A percentile compares a stretch with the other conserved stretches of the same genome.
Evolutionary conservation across 2,113 vertebrate genomes (phyloP).

Genomic region (Corythaeola cristata): DNA sequence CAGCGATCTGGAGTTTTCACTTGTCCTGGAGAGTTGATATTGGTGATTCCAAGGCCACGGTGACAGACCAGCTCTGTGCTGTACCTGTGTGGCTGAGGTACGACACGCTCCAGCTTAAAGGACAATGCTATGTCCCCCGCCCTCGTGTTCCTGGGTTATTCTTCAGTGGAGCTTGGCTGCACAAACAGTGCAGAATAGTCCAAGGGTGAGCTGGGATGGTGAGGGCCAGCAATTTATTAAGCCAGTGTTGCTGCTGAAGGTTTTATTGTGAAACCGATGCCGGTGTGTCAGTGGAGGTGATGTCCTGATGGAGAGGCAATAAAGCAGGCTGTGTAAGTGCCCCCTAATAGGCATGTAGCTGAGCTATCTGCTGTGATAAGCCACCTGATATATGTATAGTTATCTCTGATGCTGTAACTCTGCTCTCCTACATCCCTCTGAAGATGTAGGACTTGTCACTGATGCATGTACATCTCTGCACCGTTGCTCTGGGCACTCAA

Average conservation of each 20-base stretch:
- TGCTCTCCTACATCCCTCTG: background rate
- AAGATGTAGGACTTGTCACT: background rate
- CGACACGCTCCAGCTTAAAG: background rate
- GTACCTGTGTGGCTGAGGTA: background rate
- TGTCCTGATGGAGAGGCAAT: background rate
- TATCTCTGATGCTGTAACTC: background rate
- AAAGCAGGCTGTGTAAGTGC: background rate
- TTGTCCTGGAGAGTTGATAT: background rate
- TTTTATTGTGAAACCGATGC: background rate
- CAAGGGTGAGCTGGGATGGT: background rate
- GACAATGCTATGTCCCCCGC: rapidly evolving
- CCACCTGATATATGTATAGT: background rate
- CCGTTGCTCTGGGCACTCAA: background rate
- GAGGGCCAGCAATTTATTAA: background rate
- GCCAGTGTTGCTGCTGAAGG: background rate
- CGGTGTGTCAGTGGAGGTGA: background rate
- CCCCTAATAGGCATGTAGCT: background rate
- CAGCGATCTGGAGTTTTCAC: rapidly evolving
- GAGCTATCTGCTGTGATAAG: background rate
- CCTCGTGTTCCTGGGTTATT: rapidly evolving
- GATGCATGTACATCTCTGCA: rapidly evolving
- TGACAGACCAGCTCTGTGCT: background rate
- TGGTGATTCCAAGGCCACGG: background rate
- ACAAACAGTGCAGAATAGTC: background rate
- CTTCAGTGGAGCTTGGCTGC: background rate